Base-by-base conservation (phyloP, 1,140 invertebrate genomes). In the Monochamus saltuarius region DNA sequence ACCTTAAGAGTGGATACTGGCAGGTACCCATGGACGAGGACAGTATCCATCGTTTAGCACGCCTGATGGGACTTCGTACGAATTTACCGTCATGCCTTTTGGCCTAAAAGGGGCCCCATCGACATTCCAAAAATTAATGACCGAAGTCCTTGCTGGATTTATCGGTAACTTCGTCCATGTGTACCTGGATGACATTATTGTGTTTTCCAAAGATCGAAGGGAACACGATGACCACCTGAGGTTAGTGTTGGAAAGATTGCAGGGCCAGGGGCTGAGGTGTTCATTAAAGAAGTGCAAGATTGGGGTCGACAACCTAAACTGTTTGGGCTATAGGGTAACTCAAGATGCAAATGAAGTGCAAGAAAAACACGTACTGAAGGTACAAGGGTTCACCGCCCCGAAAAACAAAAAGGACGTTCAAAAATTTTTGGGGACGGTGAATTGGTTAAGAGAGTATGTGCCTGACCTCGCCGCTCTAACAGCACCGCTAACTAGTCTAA, bases 361-460 rank as follows among this genome's bases (percentile, higher is more conserved):
- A 22, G 3, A 45, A 7, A 43, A 53, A 37, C 63, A 65, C n/a
- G 11, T 60, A 0, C 0, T 2, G 1, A 51, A 55, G 29, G 19
- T 64, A n/a, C 45, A 37, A 1, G 16, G 6, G 1, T 46, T 54
- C 13, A 22, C 35, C 1, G 4, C 13, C 1, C 62, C 62, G n/a
- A 52, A 40, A 29, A 56, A 13, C 0, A 10, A 16, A 16, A 61
- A 42, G 19, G 42, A 56, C 53, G 34, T 76, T 65, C 57, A 45
- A 72, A 11, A 65, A 57, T 45, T 56, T 68, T 22, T 64, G 3
- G 67, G 63, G 0, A 42, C 66, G 0, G 66, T 63, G 19, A 60
- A 64, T 19, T 72, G 69, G 69, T 3, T 73, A 4, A 22, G 67
- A 7, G 70, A 72, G 36, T 72, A 71, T 37, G 46, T 71, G 0